phyloP scores from a whole-genome alignment of 2,113 vertebrate species.

The Pomatostomus ruficeps region DNA sequence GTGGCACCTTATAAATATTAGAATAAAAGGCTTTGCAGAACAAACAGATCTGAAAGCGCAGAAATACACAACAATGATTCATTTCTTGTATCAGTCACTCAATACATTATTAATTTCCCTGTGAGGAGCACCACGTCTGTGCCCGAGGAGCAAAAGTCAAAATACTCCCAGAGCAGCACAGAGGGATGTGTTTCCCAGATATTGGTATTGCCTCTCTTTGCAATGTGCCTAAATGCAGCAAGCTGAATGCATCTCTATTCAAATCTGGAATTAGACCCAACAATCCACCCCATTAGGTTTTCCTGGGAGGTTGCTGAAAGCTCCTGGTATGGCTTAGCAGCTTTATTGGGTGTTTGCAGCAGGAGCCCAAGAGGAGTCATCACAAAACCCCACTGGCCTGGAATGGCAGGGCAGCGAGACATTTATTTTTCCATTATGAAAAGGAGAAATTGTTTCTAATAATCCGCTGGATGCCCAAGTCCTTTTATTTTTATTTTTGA shows the following conservation, averaged over 20 bases:
- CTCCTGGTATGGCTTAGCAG: neutral
- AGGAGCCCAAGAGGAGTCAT: neutral
- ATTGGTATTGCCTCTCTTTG: neutral
- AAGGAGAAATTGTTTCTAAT: neutral
- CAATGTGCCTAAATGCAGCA: neutral
- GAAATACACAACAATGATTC: slow-evolving; percentile 1
- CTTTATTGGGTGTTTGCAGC: neutral
- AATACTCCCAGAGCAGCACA: neutral
- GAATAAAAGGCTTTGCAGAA: slow-evolving; percentile 34
- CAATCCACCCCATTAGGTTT: neutral
- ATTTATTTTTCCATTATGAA: neutral
- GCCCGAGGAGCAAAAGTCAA: neutral
- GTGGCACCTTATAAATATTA: slow-evolving; percentile 35
- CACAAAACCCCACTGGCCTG: neutral
- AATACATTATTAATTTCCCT: slow-evolving; percentile 20
- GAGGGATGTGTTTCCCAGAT: neutral
- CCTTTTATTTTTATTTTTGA: neutral
- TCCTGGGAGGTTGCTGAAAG: neutral
- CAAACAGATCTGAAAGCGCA: slow-evolving; percentile 21
- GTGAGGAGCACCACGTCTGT: neutral
- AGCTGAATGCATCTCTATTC: neutral
- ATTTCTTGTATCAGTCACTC: neutral
- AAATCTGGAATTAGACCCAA: neutral
- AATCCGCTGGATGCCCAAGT: neutral
- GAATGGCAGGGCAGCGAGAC: neutral